These are phyloP conservation scores for Austrolebias charrua DNA, from an alignment of 2,797 vertebrate species.

Conservation along the genomic window DNA sequence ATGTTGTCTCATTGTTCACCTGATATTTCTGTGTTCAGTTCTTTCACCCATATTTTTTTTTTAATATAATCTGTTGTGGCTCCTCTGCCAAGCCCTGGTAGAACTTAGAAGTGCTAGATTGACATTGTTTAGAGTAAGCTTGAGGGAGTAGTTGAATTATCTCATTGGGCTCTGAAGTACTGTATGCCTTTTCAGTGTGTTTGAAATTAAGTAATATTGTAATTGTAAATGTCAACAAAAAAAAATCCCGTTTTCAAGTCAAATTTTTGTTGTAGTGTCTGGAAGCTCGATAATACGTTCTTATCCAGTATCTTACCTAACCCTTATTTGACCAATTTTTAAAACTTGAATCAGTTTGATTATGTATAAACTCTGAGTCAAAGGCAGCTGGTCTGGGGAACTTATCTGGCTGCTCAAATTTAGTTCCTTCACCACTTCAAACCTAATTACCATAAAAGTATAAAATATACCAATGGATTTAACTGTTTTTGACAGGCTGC, in stretches of 20 bases:
- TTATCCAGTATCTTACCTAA: too few relatives aligned
- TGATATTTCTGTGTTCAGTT: too few relatives aligned
- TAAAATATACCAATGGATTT: neutral
- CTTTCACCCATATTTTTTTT: too few relatives aligned
- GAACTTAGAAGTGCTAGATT: too few relatives aligned
- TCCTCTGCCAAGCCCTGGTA: too few relatives aligned
- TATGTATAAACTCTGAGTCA: neutral
- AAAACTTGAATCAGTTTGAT: neutral
- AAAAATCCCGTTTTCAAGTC: slow-evolving; percentile 21
- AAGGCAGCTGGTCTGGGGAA: neutral
- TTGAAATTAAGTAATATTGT: slow-evolving; percentile 17
- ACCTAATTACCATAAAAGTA: neutral
- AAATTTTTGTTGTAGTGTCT: neutral
- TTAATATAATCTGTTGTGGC: too few relatives aligned
- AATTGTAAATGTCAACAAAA: neutral
- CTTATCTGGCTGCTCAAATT: neutral
- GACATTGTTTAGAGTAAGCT: too few relatives aligned
- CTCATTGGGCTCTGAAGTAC: too few relatives aligned
- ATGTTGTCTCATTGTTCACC: neutral
- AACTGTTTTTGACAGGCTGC: neutral
- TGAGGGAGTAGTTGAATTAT: too few relatives aligned
- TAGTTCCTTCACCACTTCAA: neutral
- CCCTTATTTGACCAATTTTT: neutral
- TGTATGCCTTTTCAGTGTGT: neutral
- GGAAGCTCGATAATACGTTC: neutral